Percentiles rank a stretch among this genome's conserved stretches.
phyloP scores from a whole-genome alignment of 2,888 invertebrate species.

The Cantharis rufa region DNA sequence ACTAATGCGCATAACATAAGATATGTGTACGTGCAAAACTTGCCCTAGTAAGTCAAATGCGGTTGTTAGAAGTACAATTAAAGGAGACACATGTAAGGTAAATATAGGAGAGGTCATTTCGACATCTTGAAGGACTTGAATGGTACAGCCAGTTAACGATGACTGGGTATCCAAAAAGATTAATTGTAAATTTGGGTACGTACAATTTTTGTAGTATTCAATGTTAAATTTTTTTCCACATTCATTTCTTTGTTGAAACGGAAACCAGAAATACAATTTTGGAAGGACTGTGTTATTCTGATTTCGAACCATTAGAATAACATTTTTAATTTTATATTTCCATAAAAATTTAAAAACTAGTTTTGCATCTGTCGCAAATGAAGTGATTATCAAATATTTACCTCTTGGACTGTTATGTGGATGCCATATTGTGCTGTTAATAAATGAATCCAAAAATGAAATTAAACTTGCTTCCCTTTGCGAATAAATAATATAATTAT shows the following conservation, averaged over 20 bases:
- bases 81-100: not conserved
- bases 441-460: not conserved
- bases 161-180: not conserved
- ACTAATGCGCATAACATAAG: not conserved
- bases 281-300: not conserved
- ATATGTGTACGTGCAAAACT: not conserved
- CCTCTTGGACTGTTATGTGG: not conserved
- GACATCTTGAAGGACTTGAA: not conserved
- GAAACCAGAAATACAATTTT: not conserved
- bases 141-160: not conserved
- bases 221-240: conserved; percentile 1
- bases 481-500: not conserved
- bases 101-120: not conserved
- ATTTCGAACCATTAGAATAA: not conserved
- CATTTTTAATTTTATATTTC: not conserved
- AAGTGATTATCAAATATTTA: not conserved
- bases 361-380: not conserved
- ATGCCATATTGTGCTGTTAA: not conserved
- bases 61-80: not conserved
- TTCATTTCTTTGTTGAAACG: not conserved
- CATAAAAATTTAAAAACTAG: not conserved
- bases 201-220: not conserved
- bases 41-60: not conserved
- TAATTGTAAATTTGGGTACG: not conserved
- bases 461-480: not conserved